These are phyloP conservation scores for Pampusana beccarii DNA, from an alignment of 2,113 vertebrate genomes.

Conservation along the genomic window DNA sequence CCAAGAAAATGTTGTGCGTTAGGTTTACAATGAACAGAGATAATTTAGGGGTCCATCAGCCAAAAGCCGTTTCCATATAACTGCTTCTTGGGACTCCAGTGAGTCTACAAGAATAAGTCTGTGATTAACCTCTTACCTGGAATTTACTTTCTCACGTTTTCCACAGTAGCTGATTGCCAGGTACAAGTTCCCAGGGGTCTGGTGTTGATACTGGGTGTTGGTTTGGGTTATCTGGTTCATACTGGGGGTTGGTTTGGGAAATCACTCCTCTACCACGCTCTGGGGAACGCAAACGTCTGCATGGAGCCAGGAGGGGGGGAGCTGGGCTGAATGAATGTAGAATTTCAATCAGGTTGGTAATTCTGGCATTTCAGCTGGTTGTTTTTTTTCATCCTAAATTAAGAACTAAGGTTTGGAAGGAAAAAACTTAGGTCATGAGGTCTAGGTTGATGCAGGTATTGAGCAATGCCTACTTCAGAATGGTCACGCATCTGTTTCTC, in stretches of 20 bases:
- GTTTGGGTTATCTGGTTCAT: neutral
- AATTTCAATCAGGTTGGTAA: neutral
- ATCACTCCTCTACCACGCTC: rapidly evolving
- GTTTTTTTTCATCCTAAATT: neutral
- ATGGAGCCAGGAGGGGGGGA: neutral
- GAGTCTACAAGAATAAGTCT: neutral
- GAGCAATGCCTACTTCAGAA: neutral
- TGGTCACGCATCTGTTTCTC: neutral
- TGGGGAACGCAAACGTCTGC: neutral
- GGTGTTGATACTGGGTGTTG: neutral
- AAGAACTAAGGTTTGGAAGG: neutral
- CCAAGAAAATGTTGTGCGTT: too few relatives aligned
- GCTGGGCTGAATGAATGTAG: neutral
- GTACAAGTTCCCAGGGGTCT: neutral
- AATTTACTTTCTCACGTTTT: neutral
- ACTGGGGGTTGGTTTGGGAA: neutral
- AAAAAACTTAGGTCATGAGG: neutral
- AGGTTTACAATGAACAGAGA: neutral
- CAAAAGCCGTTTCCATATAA: neutral
- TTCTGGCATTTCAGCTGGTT: neutral
- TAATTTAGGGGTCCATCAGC: neutral
- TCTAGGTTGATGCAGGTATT: neutral
- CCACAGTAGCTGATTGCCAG: neutral
- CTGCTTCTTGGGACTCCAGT: neutral
- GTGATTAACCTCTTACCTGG: neutral